Base-by-base conservation (phyloP, 30 jellyfish, hydroid and myxozoan genomes). In the Morbakka virulenta region DNA sequence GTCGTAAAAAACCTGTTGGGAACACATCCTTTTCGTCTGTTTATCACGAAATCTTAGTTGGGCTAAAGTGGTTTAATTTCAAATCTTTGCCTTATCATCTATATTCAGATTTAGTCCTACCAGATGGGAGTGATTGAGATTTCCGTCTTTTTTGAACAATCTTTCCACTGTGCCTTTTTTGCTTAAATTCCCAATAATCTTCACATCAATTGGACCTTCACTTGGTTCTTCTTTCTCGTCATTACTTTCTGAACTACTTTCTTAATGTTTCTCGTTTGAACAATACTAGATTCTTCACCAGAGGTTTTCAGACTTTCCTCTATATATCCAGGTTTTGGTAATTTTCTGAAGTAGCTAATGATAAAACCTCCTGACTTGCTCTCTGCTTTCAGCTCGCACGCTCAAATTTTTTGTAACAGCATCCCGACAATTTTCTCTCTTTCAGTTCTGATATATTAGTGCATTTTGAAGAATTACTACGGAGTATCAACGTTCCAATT, bases 1-100 rank as follows among this genome's bases (percentile, higher is more conserved):
- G 64, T 62, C 79, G 49, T 9, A 51, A 32, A 75, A 75, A 3
- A 41, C 82, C 33, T 36, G 78, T 28, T 75, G 79, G 32, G 84
- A 9, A 24, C 87, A 75, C 4, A 17, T 51, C 14, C 87, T 20
- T 29, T 75, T 53, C 64, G n/a, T 53, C 64, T 32, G 20, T 28
- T 67, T 65, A 32, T 11, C 6, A 6, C n/a, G 33, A 14, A 27
- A 35, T 62, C 57, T 75, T 28, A 32, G 27, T 25, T 63, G 4
- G 2, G n/a, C 3, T 17, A 53, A 30, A 6, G 57, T 4, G 33
- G 6, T 27, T 75, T 75, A 35, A 22, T 31, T 52, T n/a, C n/a
- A 67, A 4, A 57, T 35, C 63, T 28, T 29, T 23, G 25, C 87
- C 66, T 75, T 75, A 22, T 52, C 67, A 6, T 75, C 87, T 0